Base-by-base conservation (phyloP, 2,888 invertebrate species). In the Megalurothrips usitatus region DNA sequence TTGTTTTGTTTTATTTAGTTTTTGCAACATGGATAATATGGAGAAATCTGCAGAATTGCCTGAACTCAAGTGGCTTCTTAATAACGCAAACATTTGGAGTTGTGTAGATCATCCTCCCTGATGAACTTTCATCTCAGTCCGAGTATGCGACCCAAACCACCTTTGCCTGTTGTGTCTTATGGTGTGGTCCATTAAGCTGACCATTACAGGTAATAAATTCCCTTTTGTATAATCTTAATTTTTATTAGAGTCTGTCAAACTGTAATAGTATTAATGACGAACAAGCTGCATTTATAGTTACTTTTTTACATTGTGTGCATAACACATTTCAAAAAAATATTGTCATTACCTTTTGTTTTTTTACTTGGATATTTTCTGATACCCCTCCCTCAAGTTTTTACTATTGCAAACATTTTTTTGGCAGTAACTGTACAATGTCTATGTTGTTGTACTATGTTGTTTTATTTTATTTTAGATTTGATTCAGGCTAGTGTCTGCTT, bases 1-100 rank as follows among this genome's bases (percentile, higher is more conserved):
- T 26, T 8, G 68, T 75, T 75, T 26, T 75, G 23, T 75, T 75
- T 75, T 26, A 75, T 75, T 75, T 75, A 75, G 68, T 75, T 75
- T n/a, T 75, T 75, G 68, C 68, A 75, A 26, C 68, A 75, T 75
- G 68, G 68, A 75, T 26, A 26, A 23, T 75, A 12, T 26, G 68
- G 68, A 75, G 23, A 75, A 75, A 26, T 26, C 26, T 75, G 0
- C 12, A 26, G 68, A 26, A 12, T 26, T 8, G 10, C 68, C 23
- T 26, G 23, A 23, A 10, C 10, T 12, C 23, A 26, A 23, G 23
- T 26, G 26, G 68, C 68, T 75, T 26, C 68, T 26, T 26, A 26
- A 75, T 26, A 23, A 26, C 23, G 10, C 26, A 11, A 23, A 75
- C 23, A 4, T 1, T 10, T 17, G 58, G 19, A 19, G 58, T 58